These are phyloP conservation scores for Araneus ventricosus DNA, from an alignment of 1,140 invertebrate genomes.

Conservation along the genomic window DNA sequence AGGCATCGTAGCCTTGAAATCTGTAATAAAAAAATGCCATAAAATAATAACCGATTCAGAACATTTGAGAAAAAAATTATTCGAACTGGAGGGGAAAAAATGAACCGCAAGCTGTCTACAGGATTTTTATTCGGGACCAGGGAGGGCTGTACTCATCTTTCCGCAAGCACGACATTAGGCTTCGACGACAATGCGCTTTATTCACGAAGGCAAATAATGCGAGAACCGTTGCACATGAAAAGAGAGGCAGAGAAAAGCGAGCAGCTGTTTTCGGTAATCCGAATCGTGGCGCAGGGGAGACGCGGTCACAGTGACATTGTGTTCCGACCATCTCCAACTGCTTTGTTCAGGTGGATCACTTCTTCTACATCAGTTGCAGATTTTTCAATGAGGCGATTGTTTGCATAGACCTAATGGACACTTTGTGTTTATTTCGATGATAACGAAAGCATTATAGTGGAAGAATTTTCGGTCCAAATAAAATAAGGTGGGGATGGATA, in stretches of 20 bases:
- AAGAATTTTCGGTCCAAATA: too few relatives aligned
- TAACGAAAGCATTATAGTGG: too few relatives aligned
- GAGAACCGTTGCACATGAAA: neutral
- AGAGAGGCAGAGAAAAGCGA: neutral
- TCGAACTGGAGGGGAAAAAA: neutral
- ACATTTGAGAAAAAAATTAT: too few relatives aligned
- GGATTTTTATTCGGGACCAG: neutral
- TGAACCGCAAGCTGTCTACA: neutral
- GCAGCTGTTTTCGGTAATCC: slow-evolving; percentile 3
- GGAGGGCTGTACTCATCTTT: neutral
- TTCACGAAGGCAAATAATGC: neutral
- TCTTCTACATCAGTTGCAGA: neutral
- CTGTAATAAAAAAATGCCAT: too few relatives aligned
- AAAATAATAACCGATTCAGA: too few relatives aligned
- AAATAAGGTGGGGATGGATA: too few relatives aligned
- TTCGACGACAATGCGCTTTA: neutral
- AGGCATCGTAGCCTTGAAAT: too few relatives aligned
- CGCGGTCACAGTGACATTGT: neutral
- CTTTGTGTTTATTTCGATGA: too few relatives aligned
- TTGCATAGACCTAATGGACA: too few relatives aligned
- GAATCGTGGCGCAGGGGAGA: neutral
- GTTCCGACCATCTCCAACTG: neutral
- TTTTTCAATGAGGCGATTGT: too few relatives aligned
- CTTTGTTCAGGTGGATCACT: neutral
- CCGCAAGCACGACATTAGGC: neutral